Percentiles rank a stretch among this genome's conserved stretches.
Evolutionary conservation across 2,888 invertebrate species (phyloP).

Genomic region (Amphiduros pacificus): DNA sequence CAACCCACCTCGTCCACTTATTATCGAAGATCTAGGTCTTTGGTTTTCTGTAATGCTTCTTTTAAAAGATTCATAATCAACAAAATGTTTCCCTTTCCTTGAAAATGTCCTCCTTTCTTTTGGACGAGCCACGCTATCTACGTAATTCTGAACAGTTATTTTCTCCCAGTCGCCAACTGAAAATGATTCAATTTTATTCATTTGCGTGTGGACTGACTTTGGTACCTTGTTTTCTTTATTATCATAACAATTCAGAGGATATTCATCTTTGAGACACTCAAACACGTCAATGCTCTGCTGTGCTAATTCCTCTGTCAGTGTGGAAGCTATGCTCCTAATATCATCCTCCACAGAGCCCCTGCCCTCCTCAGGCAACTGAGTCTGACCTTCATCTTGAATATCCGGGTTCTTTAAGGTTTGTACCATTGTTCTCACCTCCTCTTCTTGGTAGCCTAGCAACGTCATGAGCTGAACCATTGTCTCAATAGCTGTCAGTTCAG

Average conservation of each 20-base stretch:
- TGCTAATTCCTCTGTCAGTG: not conserved
- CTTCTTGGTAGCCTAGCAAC: conserved; percentile 4
- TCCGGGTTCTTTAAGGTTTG: not conserved
- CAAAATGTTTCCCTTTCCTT: too few species aligned
- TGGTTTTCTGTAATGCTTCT: too few species aligned
- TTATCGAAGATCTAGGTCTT: too few species aligned
- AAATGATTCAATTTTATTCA: not conserved
- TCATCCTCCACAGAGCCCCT: not conserved
- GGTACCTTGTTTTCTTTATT: not conserved
- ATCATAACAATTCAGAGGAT: not conserved
- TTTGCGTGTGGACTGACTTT: not conserved
- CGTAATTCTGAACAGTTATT: too few species aligned
- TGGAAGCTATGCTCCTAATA: not conserved
- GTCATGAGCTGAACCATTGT: not conserved
- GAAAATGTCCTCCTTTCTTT: too few species aligned
- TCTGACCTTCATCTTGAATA: not conserved
- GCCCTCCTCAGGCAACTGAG: not conserved
- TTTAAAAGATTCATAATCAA: too few species aligned
- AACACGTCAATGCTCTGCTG: conserved; percentile 3
- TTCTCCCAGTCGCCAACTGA: conserved; percentile 7
- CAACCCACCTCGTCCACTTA: too few species aligned
- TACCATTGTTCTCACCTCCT: conserved; percentile 1
- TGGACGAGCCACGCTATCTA: too few species aligned
- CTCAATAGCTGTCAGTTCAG: not conserved
- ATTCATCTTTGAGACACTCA: not conserved